Conservation (phyloP, 2,888 invertebrate species). For the Philonicus albiceps region DNA sequence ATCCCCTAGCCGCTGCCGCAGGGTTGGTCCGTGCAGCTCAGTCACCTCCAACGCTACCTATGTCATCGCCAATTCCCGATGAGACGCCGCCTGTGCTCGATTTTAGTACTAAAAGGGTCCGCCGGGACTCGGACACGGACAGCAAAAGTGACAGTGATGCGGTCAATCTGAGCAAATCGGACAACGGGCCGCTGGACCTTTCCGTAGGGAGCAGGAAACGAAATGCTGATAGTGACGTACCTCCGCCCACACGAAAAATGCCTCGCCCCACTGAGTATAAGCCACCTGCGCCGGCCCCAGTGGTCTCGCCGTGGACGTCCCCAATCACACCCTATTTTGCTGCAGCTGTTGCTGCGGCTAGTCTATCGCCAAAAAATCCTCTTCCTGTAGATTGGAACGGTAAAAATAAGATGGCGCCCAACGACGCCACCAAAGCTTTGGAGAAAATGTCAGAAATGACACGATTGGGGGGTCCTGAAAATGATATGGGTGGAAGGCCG, state of each 20-base stretch:
- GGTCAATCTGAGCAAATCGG: slow-evolving; percentile 75
- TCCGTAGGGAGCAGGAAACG: slow-evolving; percentile 81
- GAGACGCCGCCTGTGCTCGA: slow-evolving; percentile 75
- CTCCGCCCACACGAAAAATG: slow-evolving; percentile 71
- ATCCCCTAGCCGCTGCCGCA: slow-evolving; percentile 76
- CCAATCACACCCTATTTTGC: slow-evolving; percentile 84
- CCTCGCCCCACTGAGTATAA: slow-evolving; percentile 74
- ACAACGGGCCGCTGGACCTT: slow-evolving; percentile 76
- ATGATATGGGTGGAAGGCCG: slow-evolving; percentile 47
- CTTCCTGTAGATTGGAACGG: slow-evolving; percentile 78
- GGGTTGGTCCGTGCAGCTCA: slow-evolving; percentile 65
- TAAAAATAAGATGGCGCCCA: slow-evolving; percentile 79
- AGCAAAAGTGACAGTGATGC: slow-evolving; percentile 72
- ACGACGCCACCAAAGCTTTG: slow-evolving; percentile 85
- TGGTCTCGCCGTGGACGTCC: slow-evolving; percentile 80
- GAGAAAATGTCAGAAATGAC: slow-evolving; percentile 93
- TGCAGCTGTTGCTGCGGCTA: slow-evolving; percentile 78
- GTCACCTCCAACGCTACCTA: slow-evolving; percentile 63
- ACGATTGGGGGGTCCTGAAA: slow-evolving; percentile 73
- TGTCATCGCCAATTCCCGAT: slow-evolving; percentile 67
- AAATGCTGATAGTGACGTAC: slow-evolving; percentile 70
- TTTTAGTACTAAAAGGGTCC: slow-evolving; percentile 78
- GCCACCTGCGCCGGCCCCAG: slow-evolving; percentile 60
- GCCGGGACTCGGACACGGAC: slow-evolving; percentile 66
- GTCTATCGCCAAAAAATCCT: slow-evolving; percentile 76